These are phyloP conservation scores for Polietes domitor DNA, from an alignment of 2,888 invertebrate species.

Conservation along the genomic window DNA sequence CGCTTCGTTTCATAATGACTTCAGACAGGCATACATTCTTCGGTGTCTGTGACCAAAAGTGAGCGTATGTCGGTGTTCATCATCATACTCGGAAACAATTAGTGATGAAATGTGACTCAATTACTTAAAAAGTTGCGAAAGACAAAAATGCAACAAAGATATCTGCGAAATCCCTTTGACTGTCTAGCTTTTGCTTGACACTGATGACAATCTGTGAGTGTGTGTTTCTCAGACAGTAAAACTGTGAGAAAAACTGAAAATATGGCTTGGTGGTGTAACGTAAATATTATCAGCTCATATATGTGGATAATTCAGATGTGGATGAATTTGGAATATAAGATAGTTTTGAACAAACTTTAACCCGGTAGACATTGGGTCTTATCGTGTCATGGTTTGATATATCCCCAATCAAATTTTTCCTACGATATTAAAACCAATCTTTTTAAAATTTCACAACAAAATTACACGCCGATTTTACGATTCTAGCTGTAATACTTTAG, in stretches of 20 bases:
- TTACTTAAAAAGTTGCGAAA: constrained; percentile 34
- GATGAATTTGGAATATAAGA: too few species aligned
- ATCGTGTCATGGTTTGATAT: too few species aligned
- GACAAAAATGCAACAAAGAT: neutral
- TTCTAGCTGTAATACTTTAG: too few species aligned
- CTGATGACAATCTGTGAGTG: neutral
- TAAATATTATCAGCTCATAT: too few species aligned
- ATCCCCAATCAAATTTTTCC: too few species aligned
- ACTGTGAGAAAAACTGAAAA: neutral
- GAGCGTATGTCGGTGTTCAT: neutral
- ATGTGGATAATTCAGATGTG: too few species aligned
- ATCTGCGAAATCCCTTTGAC: neutral
- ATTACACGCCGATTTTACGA: too few species aligned
- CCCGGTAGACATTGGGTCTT: too few species aligned
- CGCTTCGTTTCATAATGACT: neutral
- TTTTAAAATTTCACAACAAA: too few species aligned
- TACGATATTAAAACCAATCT: too few species aligned
- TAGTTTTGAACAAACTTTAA: too few species aligned
- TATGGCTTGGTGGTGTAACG: too few species aligned
- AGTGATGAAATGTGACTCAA: constrained; percentile 55
- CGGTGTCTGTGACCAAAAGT: constrained; percentile 3
- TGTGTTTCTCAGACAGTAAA: neutral
- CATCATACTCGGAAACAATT: constrained; percentile 54
- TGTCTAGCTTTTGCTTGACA: constrained; percentile 6
- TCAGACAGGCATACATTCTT: constrained; percentile 13